These are phyloP conservation scores for Brachyhypopomus occidentalis DNA, from an alignment of 2,113 vertebrate species.

Conservation along the genomic window DNA sequence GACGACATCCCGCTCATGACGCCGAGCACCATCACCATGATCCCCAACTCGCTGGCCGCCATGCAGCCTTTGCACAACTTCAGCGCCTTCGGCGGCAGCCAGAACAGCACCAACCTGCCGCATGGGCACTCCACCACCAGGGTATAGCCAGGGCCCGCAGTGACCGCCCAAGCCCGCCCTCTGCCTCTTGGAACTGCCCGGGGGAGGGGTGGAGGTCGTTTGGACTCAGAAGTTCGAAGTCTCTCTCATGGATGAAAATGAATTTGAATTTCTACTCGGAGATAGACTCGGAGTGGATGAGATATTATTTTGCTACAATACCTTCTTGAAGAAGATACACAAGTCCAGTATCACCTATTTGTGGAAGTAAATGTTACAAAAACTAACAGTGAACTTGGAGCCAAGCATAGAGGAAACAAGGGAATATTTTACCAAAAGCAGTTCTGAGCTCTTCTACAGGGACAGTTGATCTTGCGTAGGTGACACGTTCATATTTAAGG, in stretches of 20 bases:
- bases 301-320: conserved; percentile 78
- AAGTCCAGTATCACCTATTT: conserved; percentile 68
- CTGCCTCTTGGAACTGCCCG: conserved; percentile 7
- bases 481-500: conserved; percentile 50
- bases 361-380: conserved; percentile 72
- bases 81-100: conserved; percentile 88
- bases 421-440: conserved; percentile 62
- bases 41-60: conserved; percentile 87
- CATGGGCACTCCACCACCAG: conserved; percentile 94
- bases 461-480: conserved; percentile 53
- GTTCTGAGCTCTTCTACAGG: conserved; percentile 34
- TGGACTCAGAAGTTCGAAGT: conserved; percentile 24
- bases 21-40: conserved; percentile 93
- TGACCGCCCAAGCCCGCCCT: conserved; percentile 13
- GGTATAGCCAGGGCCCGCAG: conserved; percentile 79
- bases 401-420: conserved; percentile 58
- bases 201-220: conserved; percentile 26
- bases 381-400: conserved; percentile 72
- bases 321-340: conserved; percentile 71
- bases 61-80: conserved; percentile 95
- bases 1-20: conserved; percentile 86
- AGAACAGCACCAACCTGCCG: conserved; percentile 93
- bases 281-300: conserved; percentile 69
- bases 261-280: conserved; percentile 58
- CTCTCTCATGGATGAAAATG: conserved; percentile 21